phyloP scores from a whole-genome alignment of 2,113 vertebrate species.

The Dromiciops gliroides region DNA sequence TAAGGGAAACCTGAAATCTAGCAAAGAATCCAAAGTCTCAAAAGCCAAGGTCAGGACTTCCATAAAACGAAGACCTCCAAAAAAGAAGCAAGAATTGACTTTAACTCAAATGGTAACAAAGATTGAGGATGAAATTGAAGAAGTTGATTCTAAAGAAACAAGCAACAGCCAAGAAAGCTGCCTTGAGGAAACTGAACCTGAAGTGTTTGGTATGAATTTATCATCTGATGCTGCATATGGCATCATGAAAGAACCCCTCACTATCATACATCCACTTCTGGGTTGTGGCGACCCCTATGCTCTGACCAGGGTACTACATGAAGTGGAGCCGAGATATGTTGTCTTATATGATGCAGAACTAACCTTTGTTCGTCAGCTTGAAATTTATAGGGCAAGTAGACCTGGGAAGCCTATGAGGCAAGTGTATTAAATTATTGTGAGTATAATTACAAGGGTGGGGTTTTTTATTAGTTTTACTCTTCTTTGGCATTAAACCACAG shows the following conservation, averaged over 20 bases:
- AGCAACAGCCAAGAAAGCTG: conserved; percentile 72
- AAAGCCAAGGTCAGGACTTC: conserved; percentile 76
- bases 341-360: conserved; percentile 95
- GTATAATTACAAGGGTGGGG: not conserved
- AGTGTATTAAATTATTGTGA: conserved; percentile 51
- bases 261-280: conserved; percentile 92
- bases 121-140: conserved; percentile 80
- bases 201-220: conserved; percentile 86
- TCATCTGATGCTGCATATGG: conserved; percentile 93
- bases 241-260: conserved; percentile 92
- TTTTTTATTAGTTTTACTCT: not conserved
- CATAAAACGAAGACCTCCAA: conserved; percentile 74
- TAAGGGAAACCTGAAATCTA: conserved; percentile 67
- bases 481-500: conserved; percentile 16
- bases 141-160: conserved; percentile 64
- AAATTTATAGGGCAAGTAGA: conserved; percentile 93
- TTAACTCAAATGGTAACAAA: conserved; percentile 91
- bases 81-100: conserved; percentile 85
- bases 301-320: conserved; percentile 91
- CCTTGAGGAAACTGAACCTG: conserved; percentile 74
- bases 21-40: conserved; percentile 81
- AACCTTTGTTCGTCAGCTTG: conserved; percentile 95
- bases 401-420: conserved; percentile 92
- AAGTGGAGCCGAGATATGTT: conserved; percentile 93
- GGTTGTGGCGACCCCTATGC: conserved; percentile 94